phyloP scores from a whole-genome alignment of 2,888 invertebrate genomes.

The Chymomyza fuscimana region DNA sequence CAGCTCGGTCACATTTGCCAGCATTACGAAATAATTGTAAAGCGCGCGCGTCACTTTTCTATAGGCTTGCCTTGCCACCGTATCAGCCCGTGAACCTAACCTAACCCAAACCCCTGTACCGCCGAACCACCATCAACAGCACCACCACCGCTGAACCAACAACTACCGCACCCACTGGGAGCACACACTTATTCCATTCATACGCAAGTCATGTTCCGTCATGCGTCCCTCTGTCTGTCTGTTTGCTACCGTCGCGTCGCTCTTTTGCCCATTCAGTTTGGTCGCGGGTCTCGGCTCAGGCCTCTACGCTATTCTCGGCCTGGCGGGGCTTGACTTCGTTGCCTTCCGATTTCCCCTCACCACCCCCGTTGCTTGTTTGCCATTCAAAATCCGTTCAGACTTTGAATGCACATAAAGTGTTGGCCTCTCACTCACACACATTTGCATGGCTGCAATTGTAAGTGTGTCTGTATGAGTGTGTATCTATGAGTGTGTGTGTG shows the following conservation, averaged over 20 bases:
- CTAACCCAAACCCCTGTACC: not conserved
- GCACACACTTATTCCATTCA: slow-evolving; percentile 60
- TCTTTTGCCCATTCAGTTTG: slow-evolving; percentile 16
- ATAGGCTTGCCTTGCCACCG: slow-evolving; percentile 56
- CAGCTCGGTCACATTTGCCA: slow-evolving; percentile 64
- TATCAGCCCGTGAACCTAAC: slow-evolving; percentile 31
- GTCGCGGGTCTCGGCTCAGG: slow-evolving; percentile 14
- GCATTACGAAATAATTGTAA: slow-evolving; percentile 74
- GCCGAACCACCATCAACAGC: slow-evolving; percentile 11
- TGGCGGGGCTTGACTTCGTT: not conserved
- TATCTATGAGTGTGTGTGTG: slow-evolving; percentile 33
- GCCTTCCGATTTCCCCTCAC: slow-evolving; percentile 27
- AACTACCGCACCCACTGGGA: not conserved
- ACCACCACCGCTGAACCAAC: slow-evolving; percentile 9
- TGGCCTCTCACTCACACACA: slow-evolving; percentile 52
- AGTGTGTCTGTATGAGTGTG: slow-evolving; percentile 13
- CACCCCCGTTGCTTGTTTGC: slow-evolving; percentile 60
- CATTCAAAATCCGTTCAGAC: slow-evolving; percentile 76
- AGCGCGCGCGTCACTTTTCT: slow-evolving; percentile 73
- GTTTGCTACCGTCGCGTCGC: slow-evolving; percentile 6
- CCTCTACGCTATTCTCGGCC: not conserved
- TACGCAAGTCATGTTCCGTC: slow-evolving; percentile 72
- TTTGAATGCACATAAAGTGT: slow-evolving; percentile 68
- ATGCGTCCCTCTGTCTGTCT: slow-evolving; percentile 35
- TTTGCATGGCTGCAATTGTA: slow-evolving; percentile 4